Evolutionary conservation across 2,797 vertebrate species (phyloP).

Genomic region (Xenentodon cancila): DNA sequence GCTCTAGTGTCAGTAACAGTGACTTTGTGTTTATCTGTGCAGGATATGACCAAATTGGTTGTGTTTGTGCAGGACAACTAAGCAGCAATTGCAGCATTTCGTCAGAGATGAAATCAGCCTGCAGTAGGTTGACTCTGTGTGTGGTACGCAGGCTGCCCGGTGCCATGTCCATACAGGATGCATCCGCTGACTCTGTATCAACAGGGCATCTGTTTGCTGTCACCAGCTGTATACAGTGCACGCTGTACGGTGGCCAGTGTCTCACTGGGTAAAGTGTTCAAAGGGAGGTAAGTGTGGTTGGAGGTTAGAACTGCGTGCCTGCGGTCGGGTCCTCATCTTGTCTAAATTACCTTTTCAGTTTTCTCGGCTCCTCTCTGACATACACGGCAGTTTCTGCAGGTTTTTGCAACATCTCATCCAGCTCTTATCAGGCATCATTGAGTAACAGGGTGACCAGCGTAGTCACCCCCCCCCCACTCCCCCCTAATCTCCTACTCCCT

Average conservation of each 20-base stretch:
- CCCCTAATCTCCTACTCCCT: conserved; percentile 29
- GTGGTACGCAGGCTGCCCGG: conserved; percentile 54
- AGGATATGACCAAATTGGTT: conserved; percentile 61
- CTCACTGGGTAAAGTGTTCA: conserved; percentile 54
- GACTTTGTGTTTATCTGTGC: conserved; percentile 51
- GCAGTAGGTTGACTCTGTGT: conserved; percentile 29
- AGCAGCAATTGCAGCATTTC: conserved; percentile 50
- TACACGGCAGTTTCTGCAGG: conserved; percentile 16
- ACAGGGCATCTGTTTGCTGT: conserved; percentile 51
- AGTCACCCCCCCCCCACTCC: neutral
- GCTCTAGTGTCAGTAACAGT: neutral
- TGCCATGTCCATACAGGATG: conserved; percentile 66
- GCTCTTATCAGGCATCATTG: conserved; percentile 53
- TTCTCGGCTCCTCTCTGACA: neutral
- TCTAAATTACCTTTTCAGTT: conserved; percentile 31
- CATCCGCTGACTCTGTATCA: conserved; percentile 63
- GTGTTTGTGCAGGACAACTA: conserved; percentile 51
- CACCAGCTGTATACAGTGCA: conserved; percentile 48
- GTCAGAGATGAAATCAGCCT: conserved; percentile 26
- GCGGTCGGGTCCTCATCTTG: conserved; percentile 12
- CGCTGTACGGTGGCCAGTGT: conserved; percentile 34
- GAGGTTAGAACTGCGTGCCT: conserved; percentile 4
- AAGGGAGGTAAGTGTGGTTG: conserved; percentile 44
- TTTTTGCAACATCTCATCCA: conserved; percentile 20
- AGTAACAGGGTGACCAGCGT: conserved; percentile 24